Evolutionary conservation across 2,113 vertebrate species (phyloP).

Genomic region (Ceuthmochares aereus): DNA sequence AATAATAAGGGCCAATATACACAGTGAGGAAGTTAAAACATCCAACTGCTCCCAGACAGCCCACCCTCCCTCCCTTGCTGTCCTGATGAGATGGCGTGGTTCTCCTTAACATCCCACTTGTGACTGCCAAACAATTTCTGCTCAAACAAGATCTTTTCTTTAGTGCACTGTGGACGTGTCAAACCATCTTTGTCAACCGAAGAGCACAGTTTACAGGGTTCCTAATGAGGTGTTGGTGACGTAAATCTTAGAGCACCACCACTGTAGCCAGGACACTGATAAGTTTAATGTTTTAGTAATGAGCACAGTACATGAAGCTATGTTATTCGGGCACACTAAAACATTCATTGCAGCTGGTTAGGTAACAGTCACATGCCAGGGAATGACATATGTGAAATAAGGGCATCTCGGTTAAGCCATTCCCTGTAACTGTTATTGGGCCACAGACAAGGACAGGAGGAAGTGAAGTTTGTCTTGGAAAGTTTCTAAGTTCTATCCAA

Average conservation of each 20-base stretch:
- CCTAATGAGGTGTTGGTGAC: neutral
- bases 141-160: neutral
- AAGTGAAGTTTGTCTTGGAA: neutral
- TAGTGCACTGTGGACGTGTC: neutral
- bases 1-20: fast-evolving
- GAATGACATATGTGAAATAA: neutral
- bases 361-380: constrained; percentile 7
- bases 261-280: neutral
- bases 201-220: neutral
- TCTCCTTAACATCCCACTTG: neutral
- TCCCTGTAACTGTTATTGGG: neutral
- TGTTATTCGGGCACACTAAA: neutral
- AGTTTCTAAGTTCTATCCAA: neutral
- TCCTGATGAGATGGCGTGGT: neutral
- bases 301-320: neutral
- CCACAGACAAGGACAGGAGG: neutral
- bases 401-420: neutral
- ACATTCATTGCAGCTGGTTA: constrained; percentile 25
- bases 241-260: neutral
- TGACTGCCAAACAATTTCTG: neutral
- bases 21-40: neutral
- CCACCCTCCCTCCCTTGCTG: neutral
- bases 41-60: neutral
- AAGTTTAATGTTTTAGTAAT: constrained; percentile 30
- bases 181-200: neutral